Conservation (phyloP, 30 jellyfish, hydroid and myxozoan genomes). For the Phacellophora camtschatica region DNA sequence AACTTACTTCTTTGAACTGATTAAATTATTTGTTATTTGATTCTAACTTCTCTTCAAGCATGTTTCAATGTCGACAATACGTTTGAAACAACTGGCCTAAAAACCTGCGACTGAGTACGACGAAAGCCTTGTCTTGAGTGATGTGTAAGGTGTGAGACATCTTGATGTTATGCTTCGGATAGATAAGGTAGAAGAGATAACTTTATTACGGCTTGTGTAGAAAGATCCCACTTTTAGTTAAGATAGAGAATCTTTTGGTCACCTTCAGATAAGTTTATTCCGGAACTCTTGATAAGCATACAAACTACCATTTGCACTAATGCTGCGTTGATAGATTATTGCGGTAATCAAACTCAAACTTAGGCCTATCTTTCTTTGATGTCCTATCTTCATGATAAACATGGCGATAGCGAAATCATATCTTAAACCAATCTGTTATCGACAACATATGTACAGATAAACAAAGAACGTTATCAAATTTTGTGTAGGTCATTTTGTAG, state of each 20-base stretch:
- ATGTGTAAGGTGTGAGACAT: conserved; percentile 11
- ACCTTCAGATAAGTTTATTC: conserved; percentile 55
- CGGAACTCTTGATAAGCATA: conserved; percentile 34
- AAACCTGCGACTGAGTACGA: not conserved
- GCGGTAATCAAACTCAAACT: conserved; percentile 5
- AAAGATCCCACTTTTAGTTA: conserved; percentile 16
- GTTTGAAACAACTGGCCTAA: no score
- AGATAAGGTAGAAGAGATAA: conserved; percentile 48
- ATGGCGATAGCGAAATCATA: conserved; percentile 11
- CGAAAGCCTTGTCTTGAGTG: not conserved
- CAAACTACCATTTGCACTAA: not conserved
- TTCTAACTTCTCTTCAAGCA: no score
- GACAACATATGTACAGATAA: not conserved
- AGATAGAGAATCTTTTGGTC: conserved; percentile 61
- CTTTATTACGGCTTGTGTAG: conserved; percentile 3
- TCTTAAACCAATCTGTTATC: not conserved
- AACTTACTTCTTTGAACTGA: no score
- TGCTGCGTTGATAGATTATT: conserved; percentile 41
- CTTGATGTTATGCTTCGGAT: conserved; percentile 5
- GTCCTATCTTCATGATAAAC: conserved; percentile 23
- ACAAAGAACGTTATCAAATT: no score
- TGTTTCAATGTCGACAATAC: no score
- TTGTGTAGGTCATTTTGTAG: no score
- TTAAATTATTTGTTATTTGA: no score
- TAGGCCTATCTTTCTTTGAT: conserved; percentile 25